A percentile compares a stretch with the other conserved stretches of the same genome.
Evolutionary conservation across 37 sponge, comb jelly and placozoan species (phyloP).

Genomic region (Diacarnus erythraeanus): DNA sequence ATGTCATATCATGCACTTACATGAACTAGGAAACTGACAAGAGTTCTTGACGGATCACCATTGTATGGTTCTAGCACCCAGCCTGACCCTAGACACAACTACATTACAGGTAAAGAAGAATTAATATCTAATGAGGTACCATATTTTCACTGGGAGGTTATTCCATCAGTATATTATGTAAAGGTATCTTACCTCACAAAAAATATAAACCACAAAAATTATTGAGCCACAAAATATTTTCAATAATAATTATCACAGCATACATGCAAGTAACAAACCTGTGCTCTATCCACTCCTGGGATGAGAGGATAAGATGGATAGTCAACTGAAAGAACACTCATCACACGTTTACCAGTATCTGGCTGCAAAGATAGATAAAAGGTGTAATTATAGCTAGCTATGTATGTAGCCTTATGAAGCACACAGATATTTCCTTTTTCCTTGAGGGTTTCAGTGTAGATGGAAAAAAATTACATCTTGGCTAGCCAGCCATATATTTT

Average conservation of each 20-base stretch:
- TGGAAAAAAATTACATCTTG: background rate
- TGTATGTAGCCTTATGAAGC: background rate
- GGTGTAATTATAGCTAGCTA: background rate
- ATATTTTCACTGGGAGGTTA: too few relatives aligned
- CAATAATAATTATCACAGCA: too few relatives aligned
- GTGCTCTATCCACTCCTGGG: conserved; percentile 33
- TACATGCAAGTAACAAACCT: conserved; percentile 32
- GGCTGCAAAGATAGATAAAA: background rate
- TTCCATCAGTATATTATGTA: too few relatives aligned
- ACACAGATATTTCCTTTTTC: background rate
- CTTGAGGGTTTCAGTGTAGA: background rate
- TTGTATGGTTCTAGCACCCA: conserved; percentile 67
- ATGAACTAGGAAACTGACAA: conserved; percentile 50
- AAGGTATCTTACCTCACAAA: too few relatives aligned
- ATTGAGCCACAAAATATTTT: too few relatives aligned
- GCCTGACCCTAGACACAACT: conserved; percentile 58
- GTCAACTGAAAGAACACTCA: conserved; percentile 52
- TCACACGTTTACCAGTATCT: conserved; percentile 47
- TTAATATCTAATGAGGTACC: too few relatives aligned
- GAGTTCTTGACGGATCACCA: conserved; percentile 30
- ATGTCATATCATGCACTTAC: conserved; percentile 13
- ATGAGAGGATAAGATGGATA: conserved; percentile 36
- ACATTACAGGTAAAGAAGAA: too few relatives aligned
- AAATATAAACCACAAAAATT: too few relatives aligned
- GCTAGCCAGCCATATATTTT: background rate